phyloP scores from a whole-genome alignment of 2,113 vertebrate species.

The Larimichthys crocea region DNA sequence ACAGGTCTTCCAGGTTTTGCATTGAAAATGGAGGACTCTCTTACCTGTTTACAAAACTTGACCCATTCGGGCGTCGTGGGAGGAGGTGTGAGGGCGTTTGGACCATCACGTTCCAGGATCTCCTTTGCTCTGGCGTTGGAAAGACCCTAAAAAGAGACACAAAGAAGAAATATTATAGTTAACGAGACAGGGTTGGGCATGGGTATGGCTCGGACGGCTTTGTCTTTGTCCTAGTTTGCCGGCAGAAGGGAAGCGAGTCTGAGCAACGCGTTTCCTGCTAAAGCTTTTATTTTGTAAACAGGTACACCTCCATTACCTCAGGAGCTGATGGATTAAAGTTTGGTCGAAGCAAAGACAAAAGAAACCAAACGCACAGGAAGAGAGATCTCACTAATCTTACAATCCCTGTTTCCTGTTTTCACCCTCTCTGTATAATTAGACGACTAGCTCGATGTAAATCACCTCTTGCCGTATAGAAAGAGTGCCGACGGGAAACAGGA shows the following conservation, averaged over 20 bases:
- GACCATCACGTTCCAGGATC: conserved; percentile 93
- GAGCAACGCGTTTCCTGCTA: background rate
- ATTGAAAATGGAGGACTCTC: background rate
- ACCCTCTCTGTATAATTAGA: background rate
- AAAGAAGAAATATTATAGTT: background rate
- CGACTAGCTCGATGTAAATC: background rate
- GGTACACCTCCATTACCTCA: background rate
- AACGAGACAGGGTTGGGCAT: no score
- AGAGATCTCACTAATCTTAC: background rate
- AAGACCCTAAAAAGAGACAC: conserved; percentile 85
- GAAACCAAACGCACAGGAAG: conserved; percentile 6
- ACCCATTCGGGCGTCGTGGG: conserved; percentile 97
- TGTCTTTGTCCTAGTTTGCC: background rate
- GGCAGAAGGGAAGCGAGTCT: background rate
- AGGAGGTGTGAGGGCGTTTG: conserved; percentile 94
- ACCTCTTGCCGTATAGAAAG: background rate
- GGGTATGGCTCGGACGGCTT: background rate
- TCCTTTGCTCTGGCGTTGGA: conserved; percentile 89
- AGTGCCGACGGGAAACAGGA: background rate
- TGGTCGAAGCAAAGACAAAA: conserved; percentile 6
- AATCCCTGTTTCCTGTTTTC: conserved; percentile 18
- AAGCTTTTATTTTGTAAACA: conserved; percentile 21
- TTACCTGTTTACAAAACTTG: conserved; percentile 92
- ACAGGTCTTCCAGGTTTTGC: background rate
- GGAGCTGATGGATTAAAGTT: conserved; percentile 8